Base-by-base conservation (phyloP, 2,113 vertebrate species). In the Paradoxurus hermaphroditus region DNA sequence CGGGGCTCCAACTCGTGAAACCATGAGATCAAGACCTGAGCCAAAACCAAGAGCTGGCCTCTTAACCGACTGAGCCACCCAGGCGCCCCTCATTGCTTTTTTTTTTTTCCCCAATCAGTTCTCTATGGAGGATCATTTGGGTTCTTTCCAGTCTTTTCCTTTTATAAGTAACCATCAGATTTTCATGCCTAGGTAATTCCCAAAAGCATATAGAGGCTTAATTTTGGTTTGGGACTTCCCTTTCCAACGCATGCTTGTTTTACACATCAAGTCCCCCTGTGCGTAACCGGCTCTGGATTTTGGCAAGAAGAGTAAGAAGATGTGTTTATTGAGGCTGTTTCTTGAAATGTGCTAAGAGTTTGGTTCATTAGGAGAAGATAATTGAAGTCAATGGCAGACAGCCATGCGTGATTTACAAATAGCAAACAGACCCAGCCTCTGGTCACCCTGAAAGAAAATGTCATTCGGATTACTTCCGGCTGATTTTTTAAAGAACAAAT, bases 401-500 rank as follows among this genome's bases (percentile, higher is more conserved):
- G 77, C 49, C 29, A 44, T n/a, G 73, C 16, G 21, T 25, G 53
- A 88, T 82, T 83, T 90, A 83, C 53, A 90, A 91, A 92, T 39
- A 68, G 62, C 86, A 83, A 90, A 53, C 8, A 83, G 89, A 63
- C 21, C 12, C 29, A 70, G 34, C 31, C 29, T 93, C 49, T 59
- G 86, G 62, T 85, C 68, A 79, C 29, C 41, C 67, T 41, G 51
- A 94, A 86, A 70, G 62, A 93, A 93, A 92, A 82, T 34, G 44
- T 86, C 59, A 87, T 67, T 94, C 81, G 29, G 46, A 70, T 94
- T 29, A 4, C 59, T 31, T 97, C 75, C 34, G 34, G 46, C 11
- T 78, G 36, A 46, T 83, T 97, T 87, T 85, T 89, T 19, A 93
- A 90, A 91, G 51, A 91, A 86, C 7, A 59, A 83, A 68, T 44